A percentile compares a stretch with the other conserved stretches of the same genome.
Conservation (phyloP, 2,113 vertebrate species). For the Archilochus colubris region DNA sequence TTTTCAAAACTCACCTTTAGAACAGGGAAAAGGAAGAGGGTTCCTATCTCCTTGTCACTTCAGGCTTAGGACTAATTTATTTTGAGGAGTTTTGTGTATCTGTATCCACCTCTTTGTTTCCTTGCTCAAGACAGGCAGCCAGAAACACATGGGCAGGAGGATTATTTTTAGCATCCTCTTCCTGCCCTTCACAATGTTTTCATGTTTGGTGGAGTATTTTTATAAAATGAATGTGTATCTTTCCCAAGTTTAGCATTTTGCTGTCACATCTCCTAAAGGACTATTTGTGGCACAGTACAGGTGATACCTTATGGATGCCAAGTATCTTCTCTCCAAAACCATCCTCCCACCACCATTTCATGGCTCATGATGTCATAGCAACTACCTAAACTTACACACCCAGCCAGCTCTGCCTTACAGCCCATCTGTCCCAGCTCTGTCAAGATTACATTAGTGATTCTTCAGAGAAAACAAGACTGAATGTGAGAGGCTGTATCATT, state of each 20-base stretch:
- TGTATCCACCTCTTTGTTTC: background rate
- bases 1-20: background rate
- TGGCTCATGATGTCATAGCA: constrained; percentile 37
- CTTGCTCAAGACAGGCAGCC: background rate
- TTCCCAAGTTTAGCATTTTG: background rate
- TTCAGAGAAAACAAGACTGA: background rate
- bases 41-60: background rate
- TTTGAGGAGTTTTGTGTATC: background rate
- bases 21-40: background rate
- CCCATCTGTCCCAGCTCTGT: constrained; percentile 35
- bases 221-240: background rate
- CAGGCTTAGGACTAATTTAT: background rate
- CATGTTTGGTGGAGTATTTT: background rate
- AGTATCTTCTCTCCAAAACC: constrained; percentile 8
- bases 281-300: constrained; percentile 22
- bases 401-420: constrained; percentile 13
- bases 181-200: background rate
- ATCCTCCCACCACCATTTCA: constrained; percentile 14
- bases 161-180: background rate
- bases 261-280: constrained; percentile 23
- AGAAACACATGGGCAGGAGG: background rate
- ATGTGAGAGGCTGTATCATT: background rate
- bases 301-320: constrained; percentile 20
- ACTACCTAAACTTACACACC: background rate
- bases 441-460: background rate